Conservation (phyloP, 2,113 vertebrate genomes). For the Hiodon alosoides region DNA sequence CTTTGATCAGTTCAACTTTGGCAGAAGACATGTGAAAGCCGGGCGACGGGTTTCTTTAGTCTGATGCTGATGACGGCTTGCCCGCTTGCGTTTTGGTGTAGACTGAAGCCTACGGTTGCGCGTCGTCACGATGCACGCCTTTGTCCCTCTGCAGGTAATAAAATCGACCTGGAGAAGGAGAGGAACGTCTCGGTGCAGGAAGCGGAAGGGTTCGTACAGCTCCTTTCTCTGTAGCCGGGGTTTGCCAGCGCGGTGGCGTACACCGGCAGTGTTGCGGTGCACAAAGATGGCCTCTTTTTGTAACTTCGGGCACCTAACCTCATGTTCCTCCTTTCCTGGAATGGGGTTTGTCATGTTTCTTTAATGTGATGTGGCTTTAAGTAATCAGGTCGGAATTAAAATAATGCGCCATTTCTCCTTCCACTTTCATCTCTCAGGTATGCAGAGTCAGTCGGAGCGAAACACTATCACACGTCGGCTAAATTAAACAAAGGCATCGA, state of each 20-base stretch:
- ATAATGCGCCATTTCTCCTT: neutral
- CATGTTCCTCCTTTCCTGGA: too few relatives aligned
- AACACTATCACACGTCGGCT: constrained; percentile 96
- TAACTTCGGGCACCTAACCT: too few relatives aligned
- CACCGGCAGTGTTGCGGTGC: too few relatives aligned
- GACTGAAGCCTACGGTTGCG: neutral
- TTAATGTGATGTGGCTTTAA: neutral
- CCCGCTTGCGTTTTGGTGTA: neutral
- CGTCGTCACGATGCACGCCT: neutral
- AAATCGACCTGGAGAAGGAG: constrained; percentile 97
- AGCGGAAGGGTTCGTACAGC: constrained; percentile 79
- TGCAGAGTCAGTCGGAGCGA: constrained; percentile 93
- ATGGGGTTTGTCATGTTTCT: too few relatives aligned
- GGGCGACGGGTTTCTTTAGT: too few relatives aligned
- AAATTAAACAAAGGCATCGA: constrained; percentile 98
- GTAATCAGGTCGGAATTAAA: neutral
- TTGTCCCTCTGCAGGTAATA: constrained; percentile 74
- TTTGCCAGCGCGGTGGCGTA: neutral
- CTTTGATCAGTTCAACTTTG: too few relatives aligned
- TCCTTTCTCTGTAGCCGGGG: neutral
- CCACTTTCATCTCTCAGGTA: constrained; percentile 66
- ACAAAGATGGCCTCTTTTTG: too few relatives aligned
- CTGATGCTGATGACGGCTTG: too few relatives aligned
- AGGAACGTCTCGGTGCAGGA: constrained; percentile 92
- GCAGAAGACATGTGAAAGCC: too few relatives aligned